Evolutionary conservation across 2,113 vertebrate species (phyloP).

Genomic region (Saimiri boliviensis): DNA sequence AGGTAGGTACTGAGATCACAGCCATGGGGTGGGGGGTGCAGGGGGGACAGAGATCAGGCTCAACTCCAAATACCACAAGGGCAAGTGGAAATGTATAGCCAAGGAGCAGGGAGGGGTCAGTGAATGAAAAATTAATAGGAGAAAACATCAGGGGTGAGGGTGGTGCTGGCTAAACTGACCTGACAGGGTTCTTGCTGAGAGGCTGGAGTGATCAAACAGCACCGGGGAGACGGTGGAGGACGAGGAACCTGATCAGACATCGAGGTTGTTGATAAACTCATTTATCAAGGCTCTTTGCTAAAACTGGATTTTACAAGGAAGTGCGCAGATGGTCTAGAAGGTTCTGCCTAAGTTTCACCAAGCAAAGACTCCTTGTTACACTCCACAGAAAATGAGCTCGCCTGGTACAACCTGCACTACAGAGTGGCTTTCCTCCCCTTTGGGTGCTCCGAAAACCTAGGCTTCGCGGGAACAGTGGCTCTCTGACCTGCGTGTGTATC

Average conservation of each 20-base stretch:
- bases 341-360: no score
- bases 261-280: not conserved
- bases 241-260: not conserved
- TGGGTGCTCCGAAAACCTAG: accelerated
- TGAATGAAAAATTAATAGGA: not conserved
- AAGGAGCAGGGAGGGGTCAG: not conserved
- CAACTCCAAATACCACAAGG: not conserved
- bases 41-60: accelerated
- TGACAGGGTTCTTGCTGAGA: not conserved
- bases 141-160: not conserved
- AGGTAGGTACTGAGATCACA: not conserved
- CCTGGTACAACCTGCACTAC: not conserved
- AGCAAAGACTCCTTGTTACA: not conserved
- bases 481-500: not conserved
- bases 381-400: no score
- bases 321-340: not conserved
- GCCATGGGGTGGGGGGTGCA: not conserved
- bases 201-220: not conserved
- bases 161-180: not conserved
- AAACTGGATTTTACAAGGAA: not conserved
- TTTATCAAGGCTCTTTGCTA: not conserved
- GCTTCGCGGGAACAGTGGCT: not conserved
- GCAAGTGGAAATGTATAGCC: no score
- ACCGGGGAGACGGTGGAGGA: not conserved
- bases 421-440: not conserved